phyloP scores from a whole-genome alignment of 2,113 vertebrate species.

The Oplegnathus fasciatus region DNA sequence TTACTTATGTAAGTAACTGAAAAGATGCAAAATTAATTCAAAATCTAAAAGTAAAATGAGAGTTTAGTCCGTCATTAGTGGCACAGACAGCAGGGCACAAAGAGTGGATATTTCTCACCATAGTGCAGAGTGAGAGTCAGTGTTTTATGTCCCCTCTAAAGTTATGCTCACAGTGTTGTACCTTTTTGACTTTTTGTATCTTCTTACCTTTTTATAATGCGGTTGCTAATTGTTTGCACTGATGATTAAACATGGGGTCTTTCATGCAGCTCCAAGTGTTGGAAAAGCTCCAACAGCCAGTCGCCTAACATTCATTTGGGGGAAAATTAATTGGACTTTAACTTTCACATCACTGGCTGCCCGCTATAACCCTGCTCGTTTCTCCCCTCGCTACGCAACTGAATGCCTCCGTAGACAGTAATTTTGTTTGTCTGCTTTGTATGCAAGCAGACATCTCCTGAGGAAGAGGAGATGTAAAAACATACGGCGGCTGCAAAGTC shows the following conservation, averaged over 20 bases:
- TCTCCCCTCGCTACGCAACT: neutral
- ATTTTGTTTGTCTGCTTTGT: constrained; percentile 46
- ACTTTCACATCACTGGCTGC: constrained; percentile 11
- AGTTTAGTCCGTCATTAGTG: neutral
- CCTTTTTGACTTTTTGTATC: neutral
- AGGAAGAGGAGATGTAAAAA: constrained; percentile 47
- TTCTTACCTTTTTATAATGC: neutral
- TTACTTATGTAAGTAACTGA: neutral
- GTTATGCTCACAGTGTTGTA: neutral
- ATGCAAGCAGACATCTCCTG: constrained; percentile 24
- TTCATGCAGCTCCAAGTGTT: neutral
- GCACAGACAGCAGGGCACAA: neutral
- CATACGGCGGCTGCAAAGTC: constrained; percentile 50
- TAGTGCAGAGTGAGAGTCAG: neutral
- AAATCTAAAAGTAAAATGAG: neutral
- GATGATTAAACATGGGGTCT: neutral
- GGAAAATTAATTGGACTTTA: constrained; percentile 1
- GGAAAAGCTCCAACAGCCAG: neutral
- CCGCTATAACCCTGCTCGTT: neutral
- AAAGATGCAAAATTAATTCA: neutral
- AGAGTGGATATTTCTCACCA: neutral
- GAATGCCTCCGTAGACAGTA: constrained; percentile 2
- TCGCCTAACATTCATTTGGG: neutral
- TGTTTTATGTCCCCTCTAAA: neutral
- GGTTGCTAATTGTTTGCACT: neutral